Evolutionary conservation across 2,113 vertebrate genomes (phyloP), one percentile per base, ranked within the genome.

Genomic region (Oryzias melastigma): DNA sequence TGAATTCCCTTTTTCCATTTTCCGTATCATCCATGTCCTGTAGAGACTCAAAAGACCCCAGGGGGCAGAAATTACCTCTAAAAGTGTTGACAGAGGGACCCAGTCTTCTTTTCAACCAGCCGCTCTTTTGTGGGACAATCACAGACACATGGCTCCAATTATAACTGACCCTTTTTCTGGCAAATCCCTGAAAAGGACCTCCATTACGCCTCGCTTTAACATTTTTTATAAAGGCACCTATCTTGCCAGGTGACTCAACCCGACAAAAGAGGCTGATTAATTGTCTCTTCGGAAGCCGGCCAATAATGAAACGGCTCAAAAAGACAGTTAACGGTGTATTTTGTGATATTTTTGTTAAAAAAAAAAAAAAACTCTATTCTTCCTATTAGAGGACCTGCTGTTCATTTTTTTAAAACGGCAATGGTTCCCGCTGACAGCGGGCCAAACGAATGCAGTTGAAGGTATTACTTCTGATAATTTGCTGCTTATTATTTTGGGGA

Each of bases 191-290:
- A 86, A 84, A 77, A 78, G 83, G 67, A 78, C 83, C 71, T 77
- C 84, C 79, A 83, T 87, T 87, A 85, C 52, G 51, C 72, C 55
- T 64, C 47, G 51, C 81, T 75, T 75, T 68, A 69, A 75, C 80
- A 86, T 76, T 75, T 85, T 88, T 81, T 77, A 85, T 78, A 71
- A 74, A 76, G 80, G 77, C 57, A 79, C 65, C 74, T 76, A 86
- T 88, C 85, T 79, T 66, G 64, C 80, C 83, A 82, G 82, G 86
- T 84, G 83, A 85, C 81, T 75, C 60, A 69, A 51, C 63, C 74
- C 65, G 77, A 88, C 81, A 84, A 87, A 80, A 72, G 73, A 51
- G 61, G 58, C 65, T 77, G 86, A 87, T 86, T 88, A 88, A 89
- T 85, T 86, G 83, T 78, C 76, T 83, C 82, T 80, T 84, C 78